Base-by-base conservation (phyloP, 2,888 invertebrate species). In the Trissoscelio sp. region DNA sequence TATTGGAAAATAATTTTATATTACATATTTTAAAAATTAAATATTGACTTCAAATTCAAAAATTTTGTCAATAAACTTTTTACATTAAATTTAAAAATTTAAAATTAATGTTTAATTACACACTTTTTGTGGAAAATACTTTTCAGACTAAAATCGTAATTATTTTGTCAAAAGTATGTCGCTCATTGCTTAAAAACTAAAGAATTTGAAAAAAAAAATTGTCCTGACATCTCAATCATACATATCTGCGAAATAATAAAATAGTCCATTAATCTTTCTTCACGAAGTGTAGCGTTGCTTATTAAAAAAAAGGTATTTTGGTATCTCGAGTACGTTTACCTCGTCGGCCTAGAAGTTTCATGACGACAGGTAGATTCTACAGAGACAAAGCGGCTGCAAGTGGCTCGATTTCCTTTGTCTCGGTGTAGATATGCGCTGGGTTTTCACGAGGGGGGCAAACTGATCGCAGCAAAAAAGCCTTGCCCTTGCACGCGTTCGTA, bases 401-500 rank as follows among this genome's bases (percentile, higher is more conserved):
- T 44, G 42, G 20, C 55, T 62, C 22, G 74, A 55, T 75, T 57
- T 74, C 69, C 75, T 82, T 79, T 82, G 82, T 82, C 46, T 77
- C 67, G 60, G 44, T 5, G 37, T n/a, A 28, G 34, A 64, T 55
- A 55, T 28, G 31, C 28, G 16, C 31, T 16, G 44, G 53, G 18
- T 67, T 79, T 74, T 73, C 44, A 20, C 70, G 64, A 42, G n/a
- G 48, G 73, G 67, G 69, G 18, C 48, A 46, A 55, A 46, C 22
- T 12, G 51, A 3, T 37, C 42, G 53, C 44, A 48, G 22, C 20
- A 83, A 84, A 83, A 84, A 88, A 86, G 78, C 88, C 86, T 88
- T 88, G 88, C 88, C 88, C 87, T 87, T 88, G 88, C 86, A 85
- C 85, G 84, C 85, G 77, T 86, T 86, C 82, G 77, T 80, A 83